phyloP scores from a whole-genome alignment of 2,888 invertebrate species.

The Lomographa bimaculata region DNA sequence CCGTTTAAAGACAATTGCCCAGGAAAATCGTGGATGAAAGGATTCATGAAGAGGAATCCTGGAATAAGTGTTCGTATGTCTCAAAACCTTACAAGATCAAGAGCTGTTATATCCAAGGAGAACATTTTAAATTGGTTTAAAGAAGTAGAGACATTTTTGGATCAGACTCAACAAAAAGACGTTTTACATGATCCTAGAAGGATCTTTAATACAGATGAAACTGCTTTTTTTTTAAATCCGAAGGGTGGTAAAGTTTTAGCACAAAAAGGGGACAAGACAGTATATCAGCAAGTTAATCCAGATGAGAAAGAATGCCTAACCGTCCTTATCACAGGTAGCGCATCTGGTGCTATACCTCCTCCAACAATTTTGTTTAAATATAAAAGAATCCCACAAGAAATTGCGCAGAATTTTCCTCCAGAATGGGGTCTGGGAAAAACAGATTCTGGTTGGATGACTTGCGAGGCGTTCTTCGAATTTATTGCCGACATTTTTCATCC shows the following conservation, averaged over 20 bases:
- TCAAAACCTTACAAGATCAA: too few relatives aligned
- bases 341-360: constrained; percentile 24
- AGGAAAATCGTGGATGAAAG: too few relatives aligned
- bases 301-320: constrained; percentile 35
- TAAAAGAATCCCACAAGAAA: constrained; percentile 17
- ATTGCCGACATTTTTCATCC: constrained; percentile 48
- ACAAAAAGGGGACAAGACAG: constrained; percentile 33
- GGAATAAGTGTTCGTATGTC: too few relatives aligned
- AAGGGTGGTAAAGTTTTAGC: constrained; percentile 30
- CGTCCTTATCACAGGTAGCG: constrained; percentile 32
- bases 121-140: too few relatives aligned
- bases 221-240: constrained; percentile 33
- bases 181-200: too few relatives aligned
- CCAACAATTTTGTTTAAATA: constrained; percentile 14
- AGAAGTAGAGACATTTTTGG: too few relatives aligned
- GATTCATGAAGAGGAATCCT: too few relatives aligned
- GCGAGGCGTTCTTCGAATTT: constrained; percentile 35
- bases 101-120: too few relatives aligned
- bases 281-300: constrained; percentile 32
- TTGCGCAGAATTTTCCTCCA: constrained; percentile 40
- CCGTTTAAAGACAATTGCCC: too few relatives aligned
- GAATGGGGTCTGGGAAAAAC: constrained; percentile 55
- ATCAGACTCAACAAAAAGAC: too few relatives aligned
- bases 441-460: constrained; percentile 63
- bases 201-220: constrained; percentile 35